Base-by-base conservation (phyloP, 2,113 vertebrate genomes). In the Macaca nemestrina region DNA sequence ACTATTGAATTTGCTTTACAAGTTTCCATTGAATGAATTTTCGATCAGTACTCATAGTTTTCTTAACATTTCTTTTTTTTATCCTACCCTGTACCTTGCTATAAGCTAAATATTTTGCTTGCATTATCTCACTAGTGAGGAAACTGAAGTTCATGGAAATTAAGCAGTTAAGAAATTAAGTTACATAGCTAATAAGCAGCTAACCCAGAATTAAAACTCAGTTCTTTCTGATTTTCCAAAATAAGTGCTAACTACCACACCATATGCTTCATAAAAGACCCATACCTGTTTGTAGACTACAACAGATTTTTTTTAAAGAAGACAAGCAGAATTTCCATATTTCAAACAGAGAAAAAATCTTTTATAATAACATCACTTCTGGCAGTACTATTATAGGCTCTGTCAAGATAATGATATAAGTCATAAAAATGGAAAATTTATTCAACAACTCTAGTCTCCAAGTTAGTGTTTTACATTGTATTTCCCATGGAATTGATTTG, bases 81-180 rank as follows among this genome's bases (percentile, higher is more conserved):
- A 82, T 14, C n/a, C 93, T 90, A 32, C 50, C 78, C 8, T 68
- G 48, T 7, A 91, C 17, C 67, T 88, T 91, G 23, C 78, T 96
- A 87, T 85, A n/a, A 79, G 52, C 32, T 96, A 92, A 93, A 96
- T 48, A 95, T 57, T 91, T 93, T 94, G 73, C 27, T n/a, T 95
- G 13, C 17, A 57, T 88, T 86, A 76, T 87, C 48, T 96, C 30
- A 88, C n/a, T 85, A 79, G 32, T 67, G 35, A 87, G 17, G 32
- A 92, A 90, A 70, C 61, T 43, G 8, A 94, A 57, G 4, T 78
- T 94, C 25, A 84, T 32, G 87, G 80, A 86, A 89, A 92, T 52
- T 9, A 75, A 86, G 45, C 35, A 81, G 22, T 81, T 79, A 95
- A 75, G 67, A 89, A 72, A 95, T 61, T 81, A 84, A 92, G 32